Evolutionary conservation across 2,113 vertebrate genomes (phyloP).

Genomic region (Noturus placidus): DNA sequence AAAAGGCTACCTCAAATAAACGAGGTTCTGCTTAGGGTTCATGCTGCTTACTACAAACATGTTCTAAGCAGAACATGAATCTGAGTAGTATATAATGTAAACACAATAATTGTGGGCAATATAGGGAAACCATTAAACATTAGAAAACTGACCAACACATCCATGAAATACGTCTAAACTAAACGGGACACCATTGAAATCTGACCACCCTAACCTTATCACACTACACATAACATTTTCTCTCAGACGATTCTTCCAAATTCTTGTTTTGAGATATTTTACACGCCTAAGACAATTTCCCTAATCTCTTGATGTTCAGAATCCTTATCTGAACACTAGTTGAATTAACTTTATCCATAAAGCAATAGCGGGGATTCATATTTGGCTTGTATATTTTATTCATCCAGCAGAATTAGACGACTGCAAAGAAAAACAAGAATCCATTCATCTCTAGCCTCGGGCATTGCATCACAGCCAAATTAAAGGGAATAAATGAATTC

Average conservation of each 20-base stretch:
- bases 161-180: not conserved
- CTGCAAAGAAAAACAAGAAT: not conserved
- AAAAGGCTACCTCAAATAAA: not conserved
- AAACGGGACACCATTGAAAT: not conserved
- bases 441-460: not conserved
- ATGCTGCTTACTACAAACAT: not conserved
- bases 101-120: not conserved
- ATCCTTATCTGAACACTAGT: not conserved
- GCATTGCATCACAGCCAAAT: not conserved
- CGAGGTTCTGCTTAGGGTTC: not conserved
- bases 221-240: not conserved
- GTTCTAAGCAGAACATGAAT: not conserved
- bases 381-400: slow-evolving; percentile 2
- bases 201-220: not conserved
- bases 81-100: not conserved
- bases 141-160: not conserved
- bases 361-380: slow-evolving; percentile 3
- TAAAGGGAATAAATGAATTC: slow-evolving; percentile 2
- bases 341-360: not conserved
- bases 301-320: not conserved
- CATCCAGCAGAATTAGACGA: not conserved
- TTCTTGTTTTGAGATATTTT: not conserved
- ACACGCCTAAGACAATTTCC: not conserved
- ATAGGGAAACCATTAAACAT: not conserved
- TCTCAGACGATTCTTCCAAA: not conserved